These are phyloP conservation scores for Sericinus montela DNA, from an alignment of 2,888 invertebrate species.

Conservation along the genomic window DNA sequence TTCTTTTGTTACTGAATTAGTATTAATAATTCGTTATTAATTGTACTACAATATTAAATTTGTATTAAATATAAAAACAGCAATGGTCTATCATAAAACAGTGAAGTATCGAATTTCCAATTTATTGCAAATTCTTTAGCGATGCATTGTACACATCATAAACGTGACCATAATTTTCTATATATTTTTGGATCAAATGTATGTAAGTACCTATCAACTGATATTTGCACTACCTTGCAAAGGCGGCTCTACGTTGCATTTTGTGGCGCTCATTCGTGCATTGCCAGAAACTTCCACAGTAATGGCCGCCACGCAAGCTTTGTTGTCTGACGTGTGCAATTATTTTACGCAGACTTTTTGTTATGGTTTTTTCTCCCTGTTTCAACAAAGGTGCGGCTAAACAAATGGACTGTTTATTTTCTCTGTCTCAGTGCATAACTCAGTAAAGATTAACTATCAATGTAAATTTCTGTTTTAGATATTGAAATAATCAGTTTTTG, in stretches of 20 bases:
- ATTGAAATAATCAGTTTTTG: too few species aligned
- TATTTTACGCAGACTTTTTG: constrained; percentile 10
- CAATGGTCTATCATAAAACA: too few species aligned
- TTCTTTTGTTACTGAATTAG: too few species aligned
- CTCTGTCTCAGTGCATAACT: too few species aligned
- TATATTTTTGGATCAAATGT: too few species aligned
- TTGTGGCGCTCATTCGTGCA: neutral
- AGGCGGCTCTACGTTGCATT: neutral
- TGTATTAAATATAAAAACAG: too few species aligned
- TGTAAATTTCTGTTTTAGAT: too few species aligned
- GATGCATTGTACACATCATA: neutral
- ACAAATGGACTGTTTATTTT: constrained; percentile 9
- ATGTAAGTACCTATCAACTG: neutral
- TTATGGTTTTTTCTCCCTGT: neutral
- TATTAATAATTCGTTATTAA: too few species aligned
- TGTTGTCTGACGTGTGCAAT: constrained; percentile 1
- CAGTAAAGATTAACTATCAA: too few species aligned
- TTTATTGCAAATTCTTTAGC: neutral
- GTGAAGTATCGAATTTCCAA: neutral
- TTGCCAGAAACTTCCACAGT: constrained; percentile 16
- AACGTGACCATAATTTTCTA: neutral
- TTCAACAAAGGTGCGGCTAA: neutral
- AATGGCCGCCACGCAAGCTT: neutral
- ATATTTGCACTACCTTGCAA: neutral
- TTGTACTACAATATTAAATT: too few species aligned